phyloP scores from a whole-genome alignment of 2,888 invertebrate genomes.

The Acanthosepion esculentum region DNA sequence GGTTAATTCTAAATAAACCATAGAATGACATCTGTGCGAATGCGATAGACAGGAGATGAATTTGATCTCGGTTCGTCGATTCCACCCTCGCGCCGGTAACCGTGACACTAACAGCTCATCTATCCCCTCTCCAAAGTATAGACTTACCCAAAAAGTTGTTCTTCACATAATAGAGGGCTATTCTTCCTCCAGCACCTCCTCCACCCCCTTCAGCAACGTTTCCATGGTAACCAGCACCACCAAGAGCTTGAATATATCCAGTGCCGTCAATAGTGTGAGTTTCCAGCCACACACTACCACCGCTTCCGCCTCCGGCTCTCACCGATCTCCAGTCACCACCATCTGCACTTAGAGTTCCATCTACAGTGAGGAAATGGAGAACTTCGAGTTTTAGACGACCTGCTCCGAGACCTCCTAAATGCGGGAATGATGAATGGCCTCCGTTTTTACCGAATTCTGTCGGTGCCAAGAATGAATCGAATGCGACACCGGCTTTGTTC shows the following conservation, averaged over 20 bases:
- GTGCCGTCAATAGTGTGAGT: conserved; percentile 61
- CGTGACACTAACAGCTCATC: too few relatives aligned
- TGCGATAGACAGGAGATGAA: too few relatives aligned
- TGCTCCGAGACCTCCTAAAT: conserved; percentile 60
- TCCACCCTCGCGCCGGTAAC: too few relatives aligned
- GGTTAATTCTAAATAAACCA: too few relatives aligned
- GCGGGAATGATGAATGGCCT: conserved; percentile 63
- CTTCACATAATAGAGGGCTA: conserved; percentile 62
- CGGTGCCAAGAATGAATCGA: conserved; percentile 61
- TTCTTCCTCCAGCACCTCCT: conserved; percentile 65
- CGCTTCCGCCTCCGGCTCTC: conserved; percentile 65
- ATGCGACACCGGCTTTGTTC: conserved; percentile 55
- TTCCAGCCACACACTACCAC: conserved; percentile 61
- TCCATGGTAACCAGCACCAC: conserved; percentile 60
- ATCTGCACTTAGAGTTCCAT: conserved; percentile 58
- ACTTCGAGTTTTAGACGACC: conserved; percentile 60
- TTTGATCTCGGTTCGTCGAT: too few relatives aligned
- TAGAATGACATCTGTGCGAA: too few relatives aligned
- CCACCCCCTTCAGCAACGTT: conserved; percentile 56
- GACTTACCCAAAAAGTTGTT: conserved; percentile 65
- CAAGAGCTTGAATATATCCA: conserved; percentile 60
- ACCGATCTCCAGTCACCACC: conserved; percentile 63
- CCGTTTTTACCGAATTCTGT: conserved; percentile 63
- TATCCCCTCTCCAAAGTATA: too few relatives aligned
- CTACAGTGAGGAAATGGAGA: conserved; percentile 60